Evolutionary conservation across 2,888 invertebrate genomes (phyloP).

Genomic region (Terebella lapidaria): DNA sequence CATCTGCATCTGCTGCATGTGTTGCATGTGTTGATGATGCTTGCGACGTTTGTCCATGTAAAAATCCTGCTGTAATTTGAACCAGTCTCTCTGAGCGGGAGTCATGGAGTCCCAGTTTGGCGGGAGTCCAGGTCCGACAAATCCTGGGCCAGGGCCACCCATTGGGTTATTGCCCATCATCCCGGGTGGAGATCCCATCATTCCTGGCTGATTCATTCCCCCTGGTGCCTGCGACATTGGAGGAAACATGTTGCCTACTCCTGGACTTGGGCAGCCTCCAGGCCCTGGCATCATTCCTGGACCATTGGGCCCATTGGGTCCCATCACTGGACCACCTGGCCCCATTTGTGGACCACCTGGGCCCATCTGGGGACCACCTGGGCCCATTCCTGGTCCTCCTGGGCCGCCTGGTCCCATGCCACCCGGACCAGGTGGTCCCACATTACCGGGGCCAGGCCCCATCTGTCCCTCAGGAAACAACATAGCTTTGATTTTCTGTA

Average conservation of each 20-base stretch:
- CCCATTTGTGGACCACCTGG: conserved; percentile 30
- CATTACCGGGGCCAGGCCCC: conserved; percentile 7
- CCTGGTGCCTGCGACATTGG: conserved; percentile 20
- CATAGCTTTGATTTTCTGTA: conserved; percentile 88
- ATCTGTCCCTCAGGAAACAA: conserved; percentile 69
- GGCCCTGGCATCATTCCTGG: not conserved
- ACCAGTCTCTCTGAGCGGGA: conserved; percentile 78
- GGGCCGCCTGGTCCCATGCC: conserved; percentile 6
- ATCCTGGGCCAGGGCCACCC: conserved; percentile 40
- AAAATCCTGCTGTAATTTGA: conserved; percentile 79
- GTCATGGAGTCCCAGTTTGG: conserved; percentile 43
- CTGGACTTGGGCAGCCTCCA: not conserved
- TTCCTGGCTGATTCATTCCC: conserved; percentile 31
- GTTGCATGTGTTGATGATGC: conserved; percentile 34
- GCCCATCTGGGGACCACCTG: conserved; percentile 13
- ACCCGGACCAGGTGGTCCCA: conserved; percentile 6
- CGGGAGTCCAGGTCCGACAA: conserved; percentile 22
- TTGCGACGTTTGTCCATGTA: conserved; percentile 37
- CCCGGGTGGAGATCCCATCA: conserved; percentile 36
- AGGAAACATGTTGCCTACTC: not conserved
- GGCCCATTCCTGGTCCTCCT: not conserved
- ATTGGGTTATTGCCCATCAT: conserved; percentile 50
- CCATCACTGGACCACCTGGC: conserved; percentile 26
- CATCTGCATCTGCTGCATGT: conserved; percentile 20
- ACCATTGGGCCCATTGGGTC: conserved; percentile 18